Evolutionary conservation across 1,140 invertebrate species (phyloP), one percentile per base, ranked within the genome.

Genomic region (Zaprionus lachaisei): DNA sequence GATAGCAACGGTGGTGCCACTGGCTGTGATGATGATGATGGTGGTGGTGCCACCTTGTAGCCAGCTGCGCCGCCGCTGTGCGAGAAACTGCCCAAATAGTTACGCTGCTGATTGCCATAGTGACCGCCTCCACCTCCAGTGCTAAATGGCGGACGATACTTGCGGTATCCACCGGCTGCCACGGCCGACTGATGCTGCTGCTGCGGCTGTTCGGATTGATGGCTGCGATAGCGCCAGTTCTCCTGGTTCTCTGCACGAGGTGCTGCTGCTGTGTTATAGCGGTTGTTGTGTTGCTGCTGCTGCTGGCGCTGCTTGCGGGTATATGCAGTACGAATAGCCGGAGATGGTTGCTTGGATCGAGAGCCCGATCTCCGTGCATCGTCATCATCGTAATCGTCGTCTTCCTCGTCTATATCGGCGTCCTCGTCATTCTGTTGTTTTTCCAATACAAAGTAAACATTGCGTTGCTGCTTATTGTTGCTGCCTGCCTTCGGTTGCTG

Each of bases 201-300:
- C 51, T 80, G 83, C 60, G 80, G 85, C 17, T 90, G 81, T 54
- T 89, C 84, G 22, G 90, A 83, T 56, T 82, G 86, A 26, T 91
- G 78, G 56, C 85, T 89, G 38, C 91, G 92, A 60, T 87, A 79
- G 37, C 92, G 92, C 92, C 92, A 92, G 51, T 93, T 93, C 73
- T 92, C 92, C 11, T 24, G 49, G 47, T 54, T 44, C 9, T 78
- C 55, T 34, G 68, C 37, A 9, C 72, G 68, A 17, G 81, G 72
- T 9, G 63, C 7, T 17, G 63, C 7, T 17, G 6, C 77, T 44
- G 76, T 86, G 44, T 91, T 83, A 15, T 83, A 34, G 79, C n/a
- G 58, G 70, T 44, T 86, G 77, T 11, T 81, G 83, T 20, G 38
- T 15, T 44, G 34, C 4, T 37, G 34, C 6, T 82, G 80, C 55